phyloP scores from a whole-genome alignment of 1,140 invertebrate genomes.

The Epicauta chinensis region DNA sequence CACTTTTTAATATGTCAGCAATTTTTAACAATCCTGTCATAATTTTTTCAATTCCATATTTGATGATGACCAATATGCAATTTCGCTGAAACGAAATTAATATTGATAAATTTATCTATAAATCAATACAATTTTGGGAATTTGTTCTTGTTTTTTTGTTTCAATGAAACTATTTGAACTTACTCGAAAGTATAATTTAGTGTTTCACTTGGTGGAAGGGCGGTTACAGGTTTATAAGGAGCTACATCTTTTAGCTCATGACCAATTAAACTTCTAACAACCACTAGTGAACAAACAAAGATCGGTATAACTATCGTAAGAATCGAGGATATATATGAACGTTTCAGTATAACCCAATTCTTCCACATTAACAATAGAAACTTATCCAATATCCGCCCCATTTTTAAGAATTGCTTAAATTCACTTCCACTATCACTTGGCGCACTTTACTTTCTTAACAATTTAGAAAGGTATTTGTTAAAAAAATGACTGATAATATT shows the following conservation, averaged over 20 bases:
- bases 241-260: slow-evolving; percentile 26
- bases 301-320: slow-evolving; percentile 64
- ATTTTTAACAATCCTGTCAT: slow-evolving; percentile 13
- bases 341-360: slow-evolving; percentile 70
- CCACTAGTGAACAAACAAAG: slow-evolving; percentile 62
- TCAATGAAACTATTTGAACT: too few relatives aligned
- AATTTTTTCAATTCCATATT: neutral
- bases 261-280: slow-evolving; percentile 52
- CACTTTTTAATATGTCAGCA: neutral
- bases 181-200: slow-evolving; percentile 34
- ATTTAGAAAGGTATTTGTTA: too few relatives aligned
- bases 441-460: too few relatives aligned
- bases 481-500: too few relatives aligned
- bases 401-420: slow-evolving; percentile 38
- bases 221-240: slow-evolving; percentile 32
- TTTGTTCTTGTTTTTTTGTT: slow-evolving; percentile 24
- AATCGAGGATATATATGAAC: slow-evolving; percentile 63
- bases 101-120: neutral
- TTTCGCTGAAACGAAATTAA: neutral
- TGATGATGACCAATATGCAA: slow-evolving; percentile 4
- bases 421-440: too few relatives aligned
- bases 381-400: slow-evolving; percentile 47
- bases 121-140: too few relatives aligned
- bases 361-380: slow-evolving; percentile 76
- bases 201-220: slow-evolving; percentile 34